Conservation (phyloP, 2,888 invertebrate genomes). For the Chloroclysta siterata region DNA sequence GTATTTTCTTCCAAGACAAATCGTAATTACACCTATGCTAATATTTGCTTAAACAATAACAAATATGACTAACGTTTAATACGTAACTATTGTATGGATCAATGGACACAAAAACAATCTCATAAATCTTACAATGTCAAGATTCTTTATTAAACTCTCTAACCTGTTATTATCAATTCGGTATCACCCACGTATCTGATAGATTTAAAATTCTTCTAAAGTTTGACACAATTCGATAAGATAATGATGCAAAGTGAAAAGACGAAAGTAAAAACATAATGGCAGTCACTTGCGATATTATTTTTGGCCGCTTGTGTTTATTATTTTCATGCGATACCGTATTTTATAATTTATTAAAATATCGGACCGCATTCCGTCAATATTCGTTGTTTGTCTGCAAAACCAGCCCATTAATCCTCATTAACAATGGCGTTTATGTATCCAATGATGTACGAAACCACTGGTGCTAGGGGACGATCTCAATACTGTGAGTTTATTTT, state of each 20-base stretch:
- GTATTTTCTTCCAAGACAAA: slow-evolving; percentile 5
- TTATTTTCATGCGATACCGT: background rate
- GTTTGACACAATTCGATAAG: slow-evolving; percentile 38
- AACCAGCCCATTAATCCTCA: background rate
- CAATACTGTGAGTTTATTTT: slow-evolving; percentile 38
- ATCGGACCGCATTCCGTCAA: background rate
- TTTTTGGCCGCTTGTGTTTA: slow-evolving; percentile 21
- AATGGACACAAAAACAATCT: slow-evolving; percentile 3
- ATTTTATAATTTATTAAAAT: too few species aligned
- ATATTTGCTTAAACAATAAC: slow-evolving; percentile 8
- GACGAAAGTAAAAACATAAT: slow-evolving; percentile 19
- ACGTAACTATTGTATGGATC: background rate
- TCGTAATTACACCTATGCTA: slow-evolving; percentile 14
- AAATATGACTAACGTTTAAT: slow-evolving; percentile 7
- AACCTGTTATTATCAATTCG: slow-evolving; percentile 28
- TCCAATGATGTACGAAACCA: slow-evolving; percentile 33
- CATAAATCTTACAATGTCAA: slow-evolving; percentile 41
- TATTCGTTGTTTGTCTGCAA: slow-evolving; percentile 10
- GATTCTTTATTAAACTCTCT: slow-evolving; percentile 32
- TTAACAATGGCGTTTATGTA: slow-evolving; percentile 36
- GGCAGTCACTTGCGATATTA: slow-evolving; percentile 22
- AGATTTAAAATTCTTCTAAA: slow-evolving; percentile 27
- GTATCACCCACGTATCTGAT: slow-evolving; percentile 24
- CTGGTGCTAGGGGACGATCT: slow-evolving; percentile 26
- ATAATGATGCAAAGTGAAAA: slow-evolving; percentile 20